Evolutionary conservation across 2,888 invertebrate genomes (phyloP).

Genomic region (Lacanobia oleracea): DNA sequence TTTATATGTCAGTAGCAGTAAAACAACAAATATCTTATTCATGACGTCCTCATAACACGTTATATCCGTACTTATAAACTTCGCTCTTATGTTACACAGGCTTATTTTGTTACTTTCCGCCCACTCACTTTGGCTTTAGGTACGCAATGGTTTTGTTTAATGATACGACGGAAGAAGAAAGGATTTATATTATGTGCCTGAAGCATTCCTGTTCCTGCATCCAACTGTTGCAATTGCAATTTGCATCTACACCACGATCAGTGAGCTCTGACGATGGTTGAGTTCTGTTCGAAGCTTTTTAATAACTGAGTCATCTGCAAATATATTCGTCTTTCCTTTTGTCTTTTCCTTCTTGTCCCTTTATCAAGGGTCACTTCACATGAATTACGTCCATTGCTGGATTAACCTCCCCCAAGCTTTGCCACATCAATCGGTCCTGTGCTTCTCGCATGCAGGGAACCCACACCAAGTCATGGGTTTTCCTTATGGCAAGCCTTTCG

Average conservation of each 20-base stretch:
- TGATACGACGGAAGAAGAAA: not conserved
- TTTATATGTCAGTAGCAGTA: slow-evolving; percentile 48
- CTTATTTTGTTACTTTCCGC: slow-evolving; percentile 35
- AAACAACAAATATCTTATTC: slow-evolving; percentile 66
- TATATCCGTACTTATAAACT: slow-evolving; percentile 59
- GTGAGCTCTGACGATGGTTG: not conserved
- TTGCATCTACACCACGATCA: not conserved
- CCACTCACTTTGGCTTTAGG: not conserved
- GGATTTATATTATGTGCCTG: too few relatives aligned
- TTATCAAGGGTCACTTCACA: not conserved
- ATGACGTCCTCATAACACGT: slow-evolving; percentile 55
- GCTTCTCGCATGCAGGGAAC: not conserved
- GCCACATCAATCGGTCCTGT: not conserved
- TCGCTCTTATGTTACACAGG: slow-evolving; percentile 29
- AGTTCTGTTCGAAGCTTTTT: not conserved
- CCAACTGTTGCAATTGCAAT: not conserved
- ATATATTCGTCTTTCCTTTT: too few relatives aligned
- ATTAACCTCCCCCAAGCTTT: not conserved
- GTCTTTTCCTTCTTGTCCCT: too few relatives aligned
- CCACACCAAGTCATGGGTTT: not conserved
- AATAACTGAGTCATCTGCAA: not conserved
- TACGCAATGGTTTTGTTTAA: slow-evolving; percentile 22
- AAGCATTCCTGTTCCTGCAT: too few relatives aligned
- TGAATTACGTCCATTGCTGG: not conserved
- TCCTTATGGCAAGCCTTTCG: not conserved